These are phyloP conservation scores for Macrobrachium nipponense DNA, from an alignment of 1,140 invertebrate genomes.

Conservation along the genomic window DNA sequence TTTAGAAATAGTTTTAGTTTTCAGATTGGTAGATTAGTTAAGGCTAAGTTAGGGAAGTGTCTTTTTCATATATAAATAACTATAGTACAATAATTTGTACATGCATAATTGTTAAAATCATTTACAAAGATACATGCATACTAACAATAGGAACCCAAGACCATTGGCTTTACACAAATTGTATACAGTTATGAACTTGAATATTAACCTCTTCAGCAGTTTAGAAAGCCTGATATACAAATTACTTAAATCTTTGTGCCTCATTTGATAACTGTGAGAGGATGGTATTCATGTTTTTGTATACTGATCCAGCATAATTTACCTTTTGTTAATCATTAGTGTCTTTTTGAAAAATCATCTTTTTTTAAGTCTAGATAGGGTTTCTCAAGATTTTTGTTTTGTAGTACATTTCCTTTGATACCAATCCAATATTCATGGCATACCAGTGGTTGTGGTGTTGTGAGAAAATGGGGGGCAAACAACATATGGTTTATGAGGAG, in stretches of 20 bases:
- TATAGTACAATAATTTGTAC: too few relatives aligned
- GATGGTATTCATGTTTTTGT: slow-evolving; percentile 48
- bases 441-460: slow-evolving; percentile 55
- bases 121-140: slow-evolving; percentile 4
- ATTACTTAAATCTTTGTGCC: slow-evolving; percentile 58
- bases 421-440: slow-evolving; percentile 56
- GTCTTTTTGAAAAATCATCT: slow-evolving; percentile 16
- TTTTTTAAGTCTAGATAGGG: slow-evolving; percentile 30
- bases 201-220: slow-evolving; percentile 43
- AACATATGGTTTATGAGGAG: slow-evolving; percentile 58
- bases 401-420: slow-evolving; percentile 30
- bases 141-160: slow-evolving; percentile 10
- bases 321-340: slow-evolving; percentile 31
- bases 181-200: slow-evolving; percentile 35
- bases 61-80: too few relatives aligned
- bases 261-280: slow-evolving; percentile 46
- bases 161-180: neutral
- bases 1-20: too few relatives aligned
- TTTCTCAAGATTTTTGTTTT: slow-evolving; percentile 38
- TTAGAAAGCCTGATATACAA: slow-evolving; percentile 58
- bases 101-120: too few relatives aligned
- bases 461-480: slow-evolving; percentile 53
- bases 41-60: too few relatives aligned
- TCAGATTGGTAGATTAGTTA: too few relatives aligned
- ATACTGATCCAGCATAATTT: slow-evolving; percentile 21